These are phyloP conservation scores for Xylocopa sonorina DNA, from an alignment of 1,140 invertebrate species.

Conservation along the genomic window DNA sequence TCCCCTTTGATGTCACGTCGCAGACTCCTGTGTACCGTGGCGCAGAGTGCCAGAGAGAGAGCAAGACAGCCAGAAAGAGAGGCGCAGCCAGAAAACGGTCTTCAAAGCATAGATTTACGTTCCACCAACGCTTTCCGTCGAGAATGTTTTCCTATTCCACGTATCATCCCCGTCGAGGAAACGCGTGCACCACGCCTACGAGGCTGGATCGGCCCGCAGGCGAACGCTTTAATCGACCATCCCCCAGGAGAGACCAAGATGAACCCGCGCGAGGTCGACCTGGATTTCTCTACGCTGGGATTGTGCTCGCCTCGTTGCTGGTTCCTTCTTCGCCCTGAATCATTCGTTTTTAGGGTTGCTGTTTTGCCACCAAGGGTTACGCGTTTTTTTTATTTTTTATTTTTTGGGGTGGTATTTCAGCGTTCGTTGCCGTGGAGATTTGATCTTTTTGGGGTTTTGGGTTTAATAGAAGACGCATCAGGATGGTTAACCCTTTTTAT, in stretches of 20 bases:
- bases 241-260: conserved; percentile 19
- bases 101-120: conserved; percentile 61
- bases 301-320: neutral
- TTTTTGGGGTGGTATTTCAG: too few species aligned
- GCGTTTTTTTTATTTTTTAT: too few species aligned
- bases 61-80: too few species aligned
- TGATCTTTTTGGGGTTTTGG: too few species aligned
- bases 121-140: conserved; percentile 10
- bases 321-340: neutral
- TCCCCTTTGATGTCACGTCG: conserved; percentile 58
- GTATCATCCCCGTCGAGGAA: conserved; percentile 3
- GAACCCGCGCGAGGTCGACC: conserved; percentile 29
- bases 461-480: too few species aligned
- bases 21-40: conserved; percentile 36
- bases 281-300: conserved; percentile 1
- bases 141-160: conserved; percentile 57
- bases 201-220: conserved; percentile 17
- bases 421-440: too few species aligned
- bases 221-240: conserved; percentile 37
- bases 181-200: neutral
- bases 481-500: too few species aligned
- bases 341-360: neutral
- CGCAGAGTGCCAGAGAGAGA: neutral
- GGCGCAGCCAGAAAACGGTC: conserved; percentile 32
- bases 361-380: neutral